These are phyloP conservation scores for Apoderus coryli DNA, from an alignment of 2,888 invertebrate species.

Conservation along the genomic window DNA sequence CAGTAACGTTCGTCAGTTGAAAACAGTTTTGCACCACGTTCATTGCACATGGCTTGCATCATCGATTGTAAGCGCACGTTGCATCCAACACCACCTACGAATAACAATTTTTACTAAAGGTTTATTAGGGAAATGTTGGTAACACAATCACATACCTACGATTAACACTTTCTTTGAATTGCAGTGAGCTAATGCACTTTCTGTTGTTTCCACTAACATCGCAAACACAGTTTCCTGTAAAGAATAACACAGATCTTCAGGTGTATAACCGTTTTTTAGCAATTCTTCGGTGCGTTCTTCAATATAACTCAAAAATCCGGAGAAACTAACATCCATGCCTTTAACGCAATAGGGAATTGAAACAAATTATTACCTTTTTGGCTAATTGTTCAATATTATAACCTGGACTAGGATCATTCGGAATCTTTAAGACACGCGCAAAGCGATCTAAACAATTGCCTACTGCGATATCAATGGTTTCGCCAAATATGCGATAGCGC, in stretches of 20 bases:
- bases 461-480: constrained; percentile 97
- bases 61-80: constrained; percentile 89
- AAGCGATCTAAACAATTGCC: constrained; percentile 98
- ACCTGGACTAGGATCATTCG: constrained; percentile 98
- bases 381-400: constrained; percentile 97
- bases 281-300: constrained; percentile 57
- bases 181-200: constrained; percentile 96
- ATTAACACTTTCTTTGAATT: constrained; percentile 87
- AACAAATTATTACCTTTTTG: constrained; percentile 70
- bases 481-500: constrained; percentile 93
- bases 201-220: constrained; percentile 98
- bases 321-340: constrained; percentile 99
- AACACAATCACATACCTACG: no score
- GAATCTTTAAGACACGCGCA: constrained; percentile 84
- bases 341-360: constrained; percentile 92
- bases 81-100: constrained; percentile 71
- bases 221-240: constrained; percentile 90
- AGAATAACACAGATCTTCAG: constrained; percentile 93
- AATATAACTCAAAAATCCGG: constrained; percentile 85
- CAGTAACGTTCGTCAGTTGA: constrained; percentile 98
- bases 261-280: constrained; percentile 56
- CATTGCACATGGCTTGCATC: constrained; percentile 91
- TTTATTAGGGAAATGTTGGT: no score
- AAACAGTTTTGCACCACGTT: constrained; percentile 75
- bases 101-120: no score